Evolutionary conservation across 1,140 invertebrate genomes (phyloP), one percentile per base, ranked within the genome.

Genomic region (Chrysomallon squamiferum): DNA sequence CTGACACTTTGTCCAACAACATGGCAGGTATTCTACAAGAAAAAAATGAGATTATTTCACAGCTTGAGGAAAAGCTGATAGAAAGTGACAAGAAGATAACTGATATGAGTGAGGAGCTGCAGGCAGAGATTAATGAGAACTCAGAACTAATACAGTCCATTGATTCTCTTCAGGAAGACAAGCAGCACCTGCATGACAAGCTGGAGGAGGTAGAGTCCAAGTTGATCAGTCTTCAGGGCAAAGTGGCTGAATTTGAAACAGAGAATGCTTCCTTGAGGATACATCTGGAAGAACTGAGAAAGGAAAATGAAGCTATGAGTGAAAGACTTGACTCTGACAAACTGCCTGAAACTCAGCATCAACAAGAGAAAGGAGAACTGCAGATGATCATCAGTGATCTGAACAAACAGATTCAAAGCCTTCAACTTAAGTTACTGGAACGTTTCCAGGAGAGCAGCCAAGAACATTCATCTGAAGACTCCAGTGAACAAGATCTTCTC

Each of bases 31-130:
- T 83, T 54, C 33, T 81, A 20, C 56, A 61, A 20, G 79, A 81
- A 59, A 81, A 81, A 32, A 76, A 83, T 73, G 80, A 78, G 33
- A 78, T 76, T 15, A 81, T 83, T 54, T 64, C 77, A 2, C 79
- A 84, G 59, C 65, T 83, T 29, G 80, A 84, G 52, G 80, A 82
- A 56, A 81, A 80, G 70, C 45, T 83, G 33, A 79, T 80, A 59
- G 82, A 84, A 65, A 72, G 66, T 66, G 78, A 83, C 59, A 78
- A 72, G 59, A 81, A 77, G 68, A 71, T 83, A 18, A 69, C 72
- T 43, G 79, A 82, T 30, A 22, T 83, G 47, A 72, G 65, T 30
- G 79, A 84, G 11, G 78, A 82, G 54, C 59, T 77, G n/a, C 73
- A 80, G 57, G 60, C 69, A 52, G 74, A 79, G 62, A 66, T 79